Evolutionary conservation across 2,888 invertebrate species (phyloP).

Genomic region (Lycophotia porphyrea): DNA sequence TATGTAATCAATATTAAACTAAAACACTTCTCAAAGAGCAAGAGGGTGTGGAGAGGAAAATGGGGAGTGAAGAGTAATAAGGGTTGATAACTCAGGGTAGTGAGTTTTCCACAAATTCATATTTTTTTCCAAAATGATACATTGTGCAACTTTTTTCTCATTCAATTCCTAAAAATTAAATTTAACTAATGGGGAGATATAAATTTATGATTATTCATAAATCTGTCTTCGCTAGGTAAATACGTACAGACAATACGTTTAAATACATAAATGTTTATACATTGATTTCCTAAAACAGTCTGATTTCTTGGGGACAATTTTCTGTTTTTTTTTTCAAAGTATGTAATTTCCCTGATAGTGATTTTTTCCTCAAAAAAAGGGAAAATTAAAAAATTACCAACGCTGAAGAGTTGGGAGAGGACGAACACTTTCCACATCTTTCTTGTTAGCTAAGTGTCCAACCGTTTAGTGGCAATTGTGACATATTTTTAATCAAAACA

Average conservation of each 20-base stretch:
- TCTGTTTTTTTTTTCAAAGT: too few relatives aligned
- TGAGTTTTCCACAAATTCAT: neutral
- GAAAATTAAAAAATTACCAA: neutral
- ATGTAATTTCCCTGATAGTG: neutral
- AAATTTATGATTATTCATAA: too few relatives aligned
- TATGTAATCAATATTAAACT: constrained; percentile 23
- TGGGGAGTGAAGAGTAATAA: neutral
- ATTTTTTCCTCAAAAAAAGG: neutral
- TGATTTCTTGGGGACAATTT: too few relatives aligned
- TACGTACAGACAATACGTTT: too few relatives aligned
- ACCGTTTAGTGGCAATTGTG: constrained; percentile 29
- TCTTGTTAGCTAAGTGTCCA: constrained; percentile 48
- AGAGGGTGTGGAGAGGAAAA: neutral
- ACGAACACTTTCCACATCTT: constrained; percentile 20
- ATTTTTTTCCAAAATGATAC: neutral
- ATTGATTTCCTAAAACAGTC: too few relatives aligned
- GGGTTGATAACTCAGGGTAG: neutral
- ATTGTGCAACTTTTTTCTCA: neutral
- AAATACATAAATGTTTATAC: too few relatives aligned
- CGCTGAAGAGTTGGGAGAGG: neutral
- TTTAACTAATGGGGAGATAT: neutral
- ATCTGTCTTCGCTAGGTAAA: too few relatives aligned
- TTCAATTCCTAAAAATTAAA: neutral
- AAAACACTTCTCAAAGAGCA: constrained; percentile 11
- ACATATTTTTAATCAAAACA: constrained; percentile 60